These are phyloP conservation scores for Araneus ventricosus DNA, from an alignment of 1,140 invertebrate species.

Conservation along the genomic window DNA sequence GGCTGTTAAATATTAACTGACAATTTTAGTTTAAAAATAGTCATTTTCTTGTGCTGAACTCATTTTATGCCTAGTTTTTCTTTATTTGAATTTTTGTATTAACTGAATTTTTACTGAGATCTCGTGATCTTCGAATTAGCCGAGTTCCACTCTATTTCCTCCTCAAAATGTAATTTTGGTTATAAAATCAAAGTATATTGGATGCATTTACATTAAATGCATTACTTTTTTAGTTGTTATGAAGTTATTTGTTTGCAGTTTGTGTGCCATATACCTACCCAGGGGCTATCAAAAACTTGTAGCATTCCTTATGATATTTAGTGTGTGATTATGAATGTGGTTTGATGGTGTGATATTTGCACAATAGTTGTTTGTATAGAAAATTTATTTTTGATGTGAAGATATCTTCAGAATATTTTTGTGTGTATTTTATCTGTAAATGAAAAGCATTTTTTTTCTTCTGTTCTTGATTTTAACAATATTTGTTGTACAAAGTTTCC, in stretches of 20 bases:
- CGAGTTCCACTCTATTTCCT: no score
- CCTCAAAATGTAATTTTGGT: no score
- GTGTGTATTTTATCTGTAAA: not conserved
- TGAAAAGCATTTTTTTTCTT: not conserved
- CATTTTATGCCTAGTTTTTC: no score
- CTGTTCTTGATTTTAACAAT: not conserved
- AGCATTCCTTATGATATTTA: not conserved
- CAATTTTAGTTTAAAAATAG: no score
- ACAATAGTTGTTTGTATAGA: not conserved
- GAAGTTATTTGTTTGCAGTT: not conserved
- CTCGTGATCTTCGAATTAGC: no score
- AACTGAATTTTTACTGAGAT: no score
- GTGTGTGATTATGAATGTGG: not conserved
- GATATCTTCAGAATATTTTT: not conserved
- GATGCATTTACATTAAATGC: not conserved
- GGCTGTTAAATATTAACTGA: no score
- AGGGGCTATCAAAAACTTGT: not conserved
- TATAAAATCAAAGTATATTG: no score
- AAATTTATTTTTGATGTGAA: conserved; percentile 6
- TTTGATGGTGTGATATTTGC: conserved; percentile 1
- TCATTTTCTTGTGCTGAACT: no score
- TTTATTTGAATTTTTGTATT: no score
- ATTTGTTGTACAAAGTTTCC: not conserved
- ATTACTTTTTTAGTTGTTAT: not conserved
- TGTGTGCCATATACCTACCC: not conserved